These are phyloP conservation scores for Baryphthengus martii DNA, from an alignment of 2,113 vertebrate species.

Conservation along the genomic window DNA sequence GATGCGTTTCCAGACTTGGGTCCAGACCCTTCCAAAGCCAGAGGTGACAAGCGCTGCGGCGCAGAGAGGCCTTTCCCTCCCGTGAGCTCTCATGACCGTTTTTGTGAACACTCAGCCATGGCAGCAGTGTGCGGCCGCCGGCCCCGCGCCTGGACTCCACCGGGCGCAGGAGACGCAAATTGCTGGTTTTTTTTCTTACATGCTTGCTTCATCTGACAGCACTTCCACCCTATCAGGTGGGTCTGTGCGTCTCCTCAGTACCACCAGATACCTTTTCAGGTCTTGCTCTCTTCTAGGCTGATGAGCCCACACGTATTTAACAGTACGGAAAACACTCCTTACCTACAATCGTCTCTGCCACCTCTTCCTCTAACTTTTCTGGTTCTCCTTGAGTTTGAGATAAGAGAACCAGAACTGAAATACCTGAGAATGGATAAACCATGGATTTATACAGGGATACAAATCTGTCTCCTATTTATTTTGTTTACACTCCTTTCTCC, in stretches of 20 bases:
- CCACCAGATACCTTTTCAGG: not conserved
- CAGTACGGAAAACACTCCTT: not conserved
- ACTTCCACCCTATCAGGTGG: not conserved
- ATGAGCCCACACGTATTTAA: not conserved
- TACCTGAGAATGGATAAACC: not conserved
- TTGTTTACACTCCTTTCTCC: not conserved
- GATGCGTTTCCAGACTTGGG: not conserved
- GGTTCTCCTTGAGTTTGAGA: not conserved
- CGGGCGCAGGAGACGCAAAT: rapidly evolving
- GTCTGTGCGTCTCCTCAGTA: not conserved
- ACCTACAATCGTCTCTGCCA: not conserved
- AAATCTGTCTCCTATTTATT: not conserved
- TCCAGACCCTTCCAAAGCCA: not conserved
- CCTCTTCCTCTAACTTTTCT: not conserved
- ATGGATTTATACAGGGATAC: not conserved
- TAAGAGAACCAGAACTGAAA: not conserved
- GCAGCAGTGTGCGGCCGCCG: not conserved
- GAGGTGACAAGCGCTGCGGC: rapidly evolving
- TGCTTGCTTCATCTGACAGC: not conserved
- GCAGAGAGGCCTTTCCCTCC: not conserved
- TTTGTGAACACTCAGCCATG: rapidly evolving
- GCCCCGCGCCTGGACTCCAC: rapidly evolving
- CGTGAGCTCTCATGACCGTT: rapidly evolving
- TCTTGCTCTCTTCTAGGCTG: not conserved
- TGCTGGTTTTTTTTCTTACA: not conserved